phyloP scores from a whole-genome alignment of 2,888 invertebrate genomes.

The Aelia acuminata region DNA sequence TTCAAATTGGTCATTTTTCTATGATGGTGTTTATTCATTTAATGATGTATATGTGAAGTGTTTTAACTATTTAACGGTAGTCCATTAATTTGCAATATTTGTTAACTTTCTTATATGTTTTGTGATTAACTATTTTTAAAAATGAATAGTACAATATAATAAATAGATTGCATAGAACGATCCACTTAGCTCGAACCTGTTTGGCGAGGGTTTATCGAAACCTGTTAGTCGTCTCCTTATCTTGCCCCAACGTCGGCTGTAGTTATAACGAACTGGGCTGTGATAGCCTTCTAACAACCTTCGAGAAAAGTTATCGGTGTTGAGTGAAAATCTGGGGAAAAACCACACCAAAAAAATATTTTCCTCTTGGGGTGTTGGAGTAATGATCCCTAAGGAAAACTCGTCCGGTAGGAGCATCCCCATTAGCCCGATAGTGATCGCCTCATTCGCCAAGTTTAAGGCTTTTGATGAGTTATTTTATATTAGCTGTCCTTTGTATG shows the following conservation, averaged over 20 bases:
- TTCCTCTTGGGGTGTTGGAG: neutral
- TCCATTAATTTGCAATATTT: too few relatives aligned
- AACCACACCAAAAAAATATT: too few relatives aligned
- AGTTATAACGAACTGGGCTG: neutral
- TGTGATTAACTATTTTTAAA: too few relatives aligned
- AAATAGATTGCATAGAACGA: neutral
- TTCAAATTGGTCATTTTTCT: too few relatives aligned
- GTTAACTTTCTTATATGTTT: too few relatives aligned
- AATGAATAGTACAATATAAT: neutral
- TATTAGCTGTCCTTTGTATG: neutral
- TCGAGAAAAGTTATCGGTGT: neutral
- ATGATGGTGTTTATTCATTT: too few relatives aligned
- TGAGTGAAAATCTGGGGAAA: neutral
- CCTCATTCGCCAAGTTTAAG: neutral
- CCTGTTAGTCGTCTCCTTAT: neutral
- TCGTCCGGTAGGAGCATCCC: neutral
- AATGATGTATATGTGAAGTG: too few relatives aligned
- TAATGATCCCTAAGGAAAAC: neutral
- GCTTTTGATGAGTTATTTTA: conserved; percentile 8
- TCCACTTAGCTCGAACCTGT: neutral
- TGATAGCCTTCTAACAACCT: neutral
- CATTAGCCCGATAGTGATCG: neutral
- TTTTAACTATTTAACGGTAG: too few relatives aligned
- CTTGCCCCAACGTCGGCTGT: neutral
- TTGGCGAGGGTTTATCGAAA: neutral